phyloP scores from a whole-genome alignment of 2,888 invertebrate genomes.

The Deroplatys truncata region DNA sequence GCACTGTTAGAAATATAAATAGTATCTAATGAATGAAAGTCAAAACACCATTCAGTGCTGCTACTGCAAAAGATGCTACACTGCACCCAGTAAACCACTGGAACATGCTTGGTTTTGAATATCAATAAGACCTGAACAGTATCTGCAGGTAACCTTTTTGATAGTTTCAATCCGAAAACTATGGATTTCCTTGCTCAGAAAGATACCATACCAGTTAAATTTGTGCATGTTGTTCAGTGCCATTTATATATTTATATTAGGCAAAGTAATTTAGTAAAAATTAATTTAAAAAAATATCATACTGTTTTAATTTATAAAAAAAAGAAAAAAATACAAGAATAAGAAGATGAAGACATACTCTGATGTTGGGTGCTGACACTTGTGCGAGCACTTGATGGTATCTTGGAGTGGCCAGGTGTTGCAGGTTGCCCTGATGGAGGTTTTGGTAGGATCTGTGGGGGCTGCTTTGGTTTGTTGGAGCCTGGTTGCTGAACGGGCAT shows the following conservation, averaged over 20 bases:
- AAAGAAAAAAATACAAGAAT: not conserved
- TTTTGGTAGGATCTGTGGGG: slow-evolving; percentile 60
- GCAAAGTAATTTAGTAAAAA: too few species aligned
- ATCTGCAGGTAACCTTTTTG: too few species aligned
- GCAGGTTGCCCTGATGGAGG: slow-evolving; percentile 40
- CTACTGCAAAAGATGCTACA: too few species aligned
- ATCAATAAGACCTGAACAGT: too few species aligned
- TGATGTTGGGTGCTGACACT: slow-evolving; percentile 25
- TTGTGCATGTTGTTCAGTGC: too few species aligned
- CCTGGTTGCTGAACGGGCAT: slow-evolving; percentile 23
- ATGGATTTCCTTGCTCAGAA: too few species aligned
- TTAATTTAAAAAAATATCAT: not conserved
- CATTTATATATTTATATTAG: too few species aligned
- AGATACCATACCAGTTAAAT: too few species aligned
- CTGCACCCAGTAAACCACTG: too few species aligned
- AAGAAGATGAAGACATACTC: slow-evolving; percentile 12
- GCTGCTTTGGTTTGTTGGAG: slow-evolving; percentile 44
- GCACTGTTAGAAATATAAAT: not conserved
- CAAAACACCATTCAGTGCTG: not conserved
- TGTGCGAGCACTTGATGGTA: slow-evolving; percentile 32
- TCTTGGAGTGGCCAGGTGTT: slow-evolving; percentile 30
- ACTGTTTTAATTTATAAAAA: not conserved
- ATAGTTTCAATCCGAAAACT: too few species aligned
- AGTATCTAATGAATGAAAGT: not conserved
- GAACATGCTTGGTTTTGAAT: too few species aligned